These are phyloP conservation scores for Dicroscelio sp. DNA, from an alignment of 2,888 invertebrate genomes.

Conservation along the genomic window DNA sequence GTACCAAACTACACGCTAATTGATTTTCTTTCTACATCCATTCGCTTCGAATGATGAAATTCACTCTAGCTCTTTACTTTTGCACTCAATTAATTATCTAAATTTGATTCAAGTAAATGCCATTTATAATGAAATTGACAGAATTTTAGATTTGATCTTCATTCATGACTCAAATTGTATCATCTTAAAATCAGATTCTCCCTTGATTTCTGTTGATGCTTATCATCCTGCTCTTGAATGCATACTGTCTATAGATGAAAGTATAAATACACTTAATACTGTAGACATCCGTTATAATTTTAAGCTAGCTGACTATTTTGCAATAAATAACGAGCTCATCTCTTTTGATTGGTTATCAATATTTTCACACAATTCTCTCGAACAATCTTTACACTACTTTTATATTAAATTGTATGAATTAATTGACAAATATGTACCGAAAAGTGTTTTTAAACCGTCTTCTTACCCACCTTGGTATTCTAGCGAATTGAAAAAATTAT, in stretches of 20 bases:
- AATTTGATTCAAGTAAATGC: not conserved
- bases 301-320: not conserved
- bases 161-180: not conserved
- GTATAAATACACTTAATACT: not conserved
- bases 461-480: not conserved
- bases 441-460: not conserved
- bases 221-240: constrained; percentile 3
- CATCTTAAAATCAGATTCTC: not conserved
- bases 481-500: not conserved
- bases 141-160: constrained; percentile 2
- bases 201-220: not conserved
- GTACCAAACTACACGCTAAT: too few species aligned
- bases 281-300: not conserved
- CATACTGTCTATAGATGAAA: not conserved
- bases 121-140: not conserved
- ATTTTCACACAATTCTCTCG: not conserved
- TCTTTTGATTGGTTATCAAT: not conserved
- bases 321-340: not conserved
- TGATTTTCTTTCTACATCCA: too few species aligned
- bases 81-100: constrained; percentile 6
- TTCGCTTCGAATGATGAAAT: not conserved
- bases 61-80: not conserved
- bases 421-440: not conserved
- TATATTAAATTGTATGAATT: not conserved
- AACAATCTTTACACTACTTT: not conserved